Evolutionary conservation across 2,113 vertebrate genomes (phyloP).

Genomic region (Cranoglanis bouderius): DNA sequence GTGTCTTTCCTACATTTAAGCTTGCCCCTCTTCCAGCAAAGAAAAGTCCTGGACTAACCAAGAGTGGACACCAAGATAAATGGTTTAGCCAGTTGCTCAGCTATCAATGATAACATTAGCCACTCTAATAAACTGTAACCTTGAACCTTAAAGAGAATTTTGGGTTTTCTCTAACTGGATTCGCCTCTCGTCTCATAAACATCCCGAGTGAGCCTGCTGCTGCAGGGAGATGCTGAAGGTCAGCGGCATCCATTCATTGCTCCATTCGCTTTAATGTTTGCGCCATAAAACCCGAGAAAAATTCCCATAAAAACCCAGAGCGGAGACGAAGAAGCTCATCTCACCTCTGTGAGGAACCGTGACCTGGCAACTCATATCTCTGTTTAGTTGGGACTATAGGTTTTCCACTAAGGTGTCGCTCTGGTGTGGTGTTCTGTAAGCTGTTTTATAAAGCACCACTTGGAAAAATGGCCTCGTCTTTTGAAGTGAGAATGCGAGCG

Average conservation of each 20-base stretch:
- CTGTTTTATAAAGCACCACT: constrained; percentile 2
- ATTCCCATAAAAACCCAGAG: constrained; percentile 27
- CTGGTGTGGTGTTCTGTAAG: constrained; percentile 11
- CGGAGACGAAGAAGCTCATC: constrained; percentile 1
- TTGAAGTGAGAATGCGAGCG: not conserved
- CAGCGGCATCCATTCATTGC: constrained; percentile 39
- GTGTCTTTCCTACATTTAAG: not conserved
- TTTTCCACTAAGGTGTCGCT: constrained; percentile 6
- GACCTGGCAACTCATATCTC: constrained; percentile 18
- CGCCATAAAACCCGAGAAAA: constrained; percentile 30
- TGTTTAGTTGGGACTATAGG: constrained; percentile 3
- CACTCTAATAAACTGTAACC: constrained; percentile 45
- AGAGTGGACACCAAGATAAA: constrained; percentile 1
- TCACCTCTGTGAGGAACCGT: constrained; percentile 24
- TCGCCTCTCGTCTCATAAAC: constrained; percentile 40
- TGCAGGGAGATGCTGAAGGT: constrained; percentile 39
- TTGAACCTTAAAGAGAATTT: constrained; percentile 31
- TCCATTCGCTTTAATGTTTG: constrained; percentile 51
- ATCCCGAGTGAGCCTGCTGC: not conserved
- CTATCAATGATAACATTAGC: constrained; percentile 30
- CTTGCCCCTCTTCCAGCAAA: not conserved
- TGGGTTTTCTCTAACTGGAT: constrained; percentile 32
- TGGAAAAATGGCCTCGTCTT: constrained; percentile 5
- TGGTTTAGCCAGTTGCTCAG: not conserved
- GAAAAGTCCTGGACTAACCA: not conserved